Evolutionary conservation across 2,797 vertebrate genomes (phyloP), one percentile per base, ranked within the genome.

Genomic region (Peromyscus eremicus): DNA sequence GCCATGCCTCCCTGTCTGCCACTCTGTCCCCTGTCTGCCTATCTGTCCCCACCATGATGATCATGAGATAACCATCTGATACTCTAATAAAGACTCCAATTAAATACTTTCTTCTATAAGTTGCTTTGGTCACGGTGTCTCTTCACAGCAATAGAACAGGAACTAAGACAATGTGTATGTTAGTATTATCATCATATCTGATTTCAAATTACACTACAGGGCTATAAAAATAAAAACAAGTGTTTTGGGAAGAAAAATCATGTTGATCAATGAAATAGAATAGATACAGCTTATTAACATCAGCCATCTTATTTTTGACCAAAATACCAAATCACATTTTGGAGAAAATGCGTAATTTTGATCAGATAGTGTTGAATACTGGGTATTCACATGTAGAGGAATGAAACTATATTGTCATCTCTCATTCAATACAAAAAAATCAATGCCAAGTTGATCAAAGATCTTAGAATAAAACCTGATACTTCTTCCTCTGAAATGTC

Each of bases 31-130:
- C 13, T 52, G 13, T 52, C 13, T 52, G 52, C 13, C 13, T 52
- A 52, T 52, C 52, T 52, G 52, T 60, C 3, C 23, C 6, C 8
- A 17, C 34, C n/a, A 60, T 37, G 52, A 17, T 62, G 23, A 82
- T 40, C 23, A 40, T 82, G 2, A 0, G 0, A 0, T 43, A 27
- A 43, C 37, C 23, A 0, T 43, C 25, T 29, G 11, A 75, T 43
- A 75, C 23, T 71, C 17, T 43, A 75, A 43, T 43, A 43, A 75
- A 75, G 40, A 12, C 5, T 13, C 40, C 40, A 43, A 43, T 43
- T 43, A 43, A 43, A 43, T 43, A 11, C 5, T 43, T 75, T 21
- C 12, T 75, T 43, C 25, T 60, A 25, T 3, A 81, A n/a, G 52
- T 57, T 37, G n/a, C 2, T 34, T 57, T 80, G 6, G 23, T 82